Evolutionary conservation across 2,113 vertebrate genomes (phyloP), one percentile per base, ranked within the genome.

Genomic region (Syngnathus typhle): DNA sequence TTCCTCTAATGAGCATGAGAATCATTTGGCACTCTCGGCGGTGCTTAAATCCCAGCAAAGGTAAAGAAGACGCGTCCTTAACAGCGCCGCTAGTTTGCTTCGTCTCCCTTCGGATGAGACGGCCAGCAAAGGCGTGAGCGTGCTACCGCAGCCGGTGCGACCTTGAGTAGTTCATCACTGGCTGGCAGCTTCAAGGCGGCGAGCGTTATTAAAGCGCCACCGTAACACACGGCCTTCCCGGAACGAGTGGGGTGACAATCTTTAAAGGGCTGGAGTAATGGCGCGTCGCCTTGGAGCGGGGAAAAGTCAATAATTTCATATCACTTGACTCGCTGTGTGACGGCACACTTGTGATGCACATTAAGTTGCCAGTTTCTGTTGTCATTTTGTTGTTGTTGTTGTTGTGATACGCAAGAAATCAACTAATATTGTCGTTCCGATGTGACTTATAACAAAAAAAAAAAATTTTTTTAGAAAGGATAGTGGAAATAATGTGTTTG

Each of bases 1-100:
- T 78, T 69, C 65, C 37, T 70, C 74, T 80, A 81, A 82, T 84
- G 68, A 82, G 81, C 74, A 65, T 68, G 78, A 76, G 77, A 82
- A 78, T 78, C 62, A 68, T 70, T 83, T 83, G 78, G 80, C 78
- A 52, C 62, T 36, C 51, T 63, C 47, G n/a, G 63, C n/a, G 11
- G 16, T 21, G 39, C 58, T 46, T 38, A 52, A 71, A 73, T 64
- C 4, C 1, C 49, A n/a, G 19, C 18, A 9, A 54, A 55, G 52
- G 21, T 13, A 55, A 55, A 55, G 52, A 55, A 55, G 10, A 4
- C 11, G 5, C n/a, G 21, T 27, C 21, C 11, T 55, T 9, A 23
- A 54, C 51, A 12, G n/a, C n/a, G 8, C 38, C 5, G 37, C 18
- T 52, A 70, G 44, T 37, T 58, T 63, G 52, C 27, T 58, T 71